Conservation (phyloP, 2,113 vertebrate genomes). For the Arothron firmamentum region DNA sequence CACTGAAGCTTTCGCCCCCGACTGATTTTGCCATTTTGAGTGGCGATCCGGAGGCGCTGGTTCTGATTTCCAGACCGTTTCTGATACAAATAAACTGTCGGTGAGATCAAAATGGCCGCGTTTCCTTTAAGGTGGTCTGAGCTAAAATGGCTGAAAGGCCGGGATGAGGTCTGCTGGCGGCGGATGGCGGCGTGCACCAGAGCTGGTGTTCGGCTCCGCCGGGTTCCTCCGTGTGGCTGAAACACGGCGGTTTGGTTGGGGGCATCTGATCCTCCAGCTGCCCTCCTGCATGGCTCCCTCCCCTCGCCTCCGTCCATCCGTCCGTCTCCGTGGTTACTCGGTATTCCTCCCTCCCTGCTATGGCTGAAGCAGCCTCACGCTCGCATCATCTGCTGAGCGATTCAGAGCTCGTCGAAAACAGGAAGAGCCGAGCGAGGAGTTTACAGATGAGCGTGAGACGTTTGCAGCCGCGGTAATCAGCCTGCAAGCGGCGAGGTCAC, state of each 20-base stretch:
- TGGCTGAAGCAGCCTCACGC: background rate
- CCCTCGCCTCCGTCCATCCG: slow-evolving; percentile 19
- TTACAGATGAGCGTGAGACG: background rate
- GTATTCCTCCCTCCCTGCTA: slow-evolving; percentile 12
- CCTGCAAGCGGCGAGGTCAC: background rate
- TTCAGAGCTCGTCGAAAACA: background rate
- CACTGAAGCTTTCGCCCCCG: background rate
- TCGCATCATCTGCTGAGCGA: background rate
- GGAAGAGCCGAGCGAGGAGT: slow-evolving; percentile 6
- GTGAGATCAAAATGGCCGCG: too few species aligned
- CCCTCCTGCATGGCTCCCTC: background rate
- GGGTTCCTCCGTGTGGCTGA: too few species aligned
- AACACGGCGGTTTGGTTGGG: too few species aligned
- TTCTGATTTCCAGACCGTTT: too few species aligned
- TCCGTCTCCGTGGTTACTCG: slow-evolving; percentile 35
- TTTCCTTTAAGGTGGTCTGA: too few species aligned
- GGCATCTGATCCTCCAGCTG: background rate
- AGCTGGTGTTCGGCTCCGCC: too few species aligned
- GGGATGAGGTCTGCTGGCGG: too few species aligned
- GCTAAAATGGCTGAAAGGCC: too few species aligned
- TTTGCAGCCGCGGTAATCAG: too few species aligned
- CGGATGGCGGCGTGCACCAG: too few species aligned
- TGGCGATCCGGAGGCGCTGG: too few species aligned
- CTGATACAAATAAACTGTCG: too few species aligned
- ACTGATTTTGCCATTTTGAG: background rate